These are phyloP conservation scores for Acronicta alni DNA, from an alignment of 2,888 invertebrate genomes.

Conservation along the genomic window DNA sequence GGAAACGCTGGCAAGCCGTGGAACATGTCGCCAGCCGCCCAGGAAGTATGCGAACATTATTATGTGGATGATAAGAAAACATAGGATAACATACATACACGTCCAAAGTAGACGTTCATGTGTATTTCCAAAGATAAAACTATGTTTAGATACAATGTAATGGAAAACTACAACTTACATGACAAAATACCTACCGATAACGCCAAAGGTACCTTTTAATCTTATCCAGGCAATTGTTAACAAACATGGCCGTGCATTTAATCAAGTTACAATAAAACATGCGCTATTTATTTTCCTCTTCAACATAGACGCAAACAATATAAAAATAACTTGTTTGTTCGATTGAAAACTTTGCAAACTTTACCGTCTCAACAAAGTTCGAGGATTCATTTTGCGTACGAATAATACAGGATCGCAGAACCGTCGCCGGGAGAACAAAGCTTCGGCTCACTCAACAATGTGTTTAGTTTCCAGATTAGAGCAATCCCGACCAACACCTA, in stretches of 20 bases:
- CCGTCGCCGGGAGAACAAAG: slow-evolving; percentile 79
- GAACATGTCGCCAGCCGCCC: slow-evolving; percentile 67
- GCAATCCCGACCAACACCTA: slow-evolving; percentile 87
- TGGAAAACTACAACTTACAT: slow-evolving; percentile 48
- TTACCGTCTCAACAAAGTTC: slow-evolving; percentile 58
- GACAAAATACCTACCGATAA: slow-evolving; percentile 58
- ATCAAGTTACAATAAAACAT: slow-evolving; percentile 46
- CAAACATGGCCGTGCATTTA: slow-evolving; percentile 47
- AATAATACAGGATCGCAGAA: slow-evolving; percentile 65
- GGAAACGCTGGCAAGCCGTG: slow-evolving; percentile 67
- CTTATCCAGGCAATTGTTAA: slow-evolving; percentile 63
- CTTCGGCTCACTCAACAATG: slow-evolving; percentile 84
- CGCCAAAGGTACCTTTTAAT: slow-evolving; percentile 62
- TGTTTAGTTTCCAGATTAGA: slow-evolving; percentile 88
- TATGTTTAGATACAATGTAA: slow-evolving; percentile 42
- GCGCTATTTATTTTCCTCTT: slow-evolving; percentile 53
- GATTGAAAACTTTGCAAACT: slow-evolving; percentile 59
- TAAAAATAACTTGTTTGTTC: slow-evolving; percentile 55
- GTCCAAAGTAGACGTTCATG: slow-evolving; percentile 26
- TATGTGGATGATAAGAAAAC: slow-evolving; percentile 66
- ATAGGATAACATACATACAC: slow-evolving; percentile 32
- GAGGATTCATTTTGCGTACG: slow-evolving; percentile 68
- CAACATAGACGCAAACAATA: slow-evolving; percentile 56
- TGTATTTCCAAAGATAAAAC: slow-evolving; percentile 43
- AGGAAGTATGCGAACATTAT: slow-evolving; percentile 63